Base-by-base conservation (phyloP, 2,888 invertebrate species). In the Eledona agricola region DNA sequence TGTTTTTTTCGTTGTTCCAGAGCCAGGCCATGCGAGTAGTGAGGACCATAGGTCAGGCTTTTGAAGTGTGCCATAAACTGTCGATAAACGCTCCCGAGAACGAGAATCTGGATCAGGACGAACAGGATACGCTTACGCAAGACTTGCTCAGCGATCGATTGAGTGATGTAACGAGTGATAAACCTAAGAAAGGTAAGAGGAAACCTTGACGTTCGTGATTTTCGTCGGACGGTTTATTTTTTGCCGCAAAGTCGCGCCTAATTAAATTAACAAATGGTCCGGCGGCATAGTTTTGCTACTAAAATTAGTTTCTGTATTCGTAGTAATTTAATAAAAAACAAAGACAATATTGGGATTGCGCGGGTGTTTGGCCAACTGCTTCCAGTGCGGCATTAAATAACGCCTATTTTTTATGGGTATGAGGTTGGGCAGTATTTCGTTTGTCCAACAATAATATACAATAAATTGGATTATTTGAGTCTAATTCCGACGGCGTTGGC, bases 11-110 rank as follows among this genome's bases (percentile, higher is more conserved):
- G 38, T 64, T 60, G 52, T 73, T 74, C 7, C 86, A 97, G 97
- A 94, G 90, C 78, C 96, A 98, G 82, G 98, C 98, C 17, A 96
- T 98, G 95, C 86, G 93, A 65, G 93, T 99, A 65, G 99, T 99
- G 55, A 87, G 97, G 70, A 98, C 98, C 3, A 94, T 99, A 63
- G 98, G 98, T 31, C 98, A 99, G 80, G 98, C 98, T 20, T 99
- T 99, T 79, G 98, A 99, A 80, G 97, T 98, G 76, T 98, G 97
- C 83, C 97, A 98, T 85, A 96, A 96, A 80, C 83, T 93, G 79
- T 88, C 90, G 71, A 81, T 85, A 69, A 74, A 72, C 31, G 73
- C 75, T 47, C 76, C 75, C 20, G 74, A 72, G 58, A 76, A 76
- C 57, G 79, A 79, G 62, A 78, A 77, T 60, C 74, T 76, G 55